A percentile compares a stretch with the other conserved stretches of the same genome.
Evolutionary conservation across 2,888 invertebrate genomes (phyloP).

Genomic region (Thyatira batis): DNA sequence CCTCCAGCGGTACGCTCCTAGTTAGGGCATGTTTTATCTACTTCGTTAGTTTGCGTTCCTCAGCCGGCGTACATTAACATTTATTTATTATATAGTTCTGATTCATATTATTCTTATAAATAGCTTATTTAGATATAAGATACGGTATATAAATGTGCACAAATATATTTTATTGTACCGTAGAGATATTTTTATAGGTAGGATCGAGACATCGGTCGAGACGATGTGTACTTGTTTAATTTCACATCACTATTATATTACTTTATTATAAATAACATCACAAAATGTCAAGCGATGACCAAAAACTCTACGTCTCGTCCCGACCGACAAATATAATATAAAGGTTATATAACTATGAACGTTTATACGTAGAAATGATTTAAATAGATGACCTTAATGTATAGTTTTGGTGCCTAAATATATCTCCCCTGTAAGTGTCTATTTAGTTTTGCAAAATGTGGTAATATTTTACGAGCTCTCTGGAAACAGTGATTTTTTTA

Average conservation of each 20-base stretch:
- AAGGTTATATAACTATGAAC: not conserved
- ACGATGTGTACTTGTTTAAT: not conserved
- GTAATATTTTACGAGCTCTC: not conserved
- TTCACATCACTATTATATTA: not conserved
- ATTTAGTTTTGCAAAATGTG: not conserved
- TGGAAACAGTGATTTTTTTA: not conserved
- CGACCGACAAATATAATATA: not conserved
- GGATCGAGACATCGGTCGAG: not conserved
- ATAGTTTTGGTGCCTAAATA: not conserved
- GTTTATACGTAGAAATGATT: not conserved
- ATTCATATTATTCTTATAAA: not conserved
- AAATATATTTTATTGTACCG: not conserved
- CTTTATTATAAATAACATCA: not conserved
- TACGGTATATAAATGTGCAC: not conserved
- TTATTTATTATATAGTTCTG: not conserved
- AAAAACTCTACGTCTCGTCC: not conserved
- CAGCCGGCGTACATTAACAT: not conserved
- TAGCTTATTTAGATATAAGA: not conserved
- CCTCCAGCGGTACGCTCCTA: not conserved
- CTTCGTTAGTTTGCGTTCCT: not conserved
- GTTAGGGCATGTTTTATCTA: not conserved
- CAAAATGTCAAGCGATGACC: not conserved
- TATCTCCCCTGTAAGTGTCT: not conserved
- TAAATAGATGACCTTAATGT: not conserved
- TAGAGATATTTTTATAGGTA: constrained; percentile 1